Percentiles rank a stretch among this genome's conserved stretches.
Evolutionary conservation across 2,888 invertebrate species (phyloP).

Genomic region (Ramazzottius varieornatus): DNA sequence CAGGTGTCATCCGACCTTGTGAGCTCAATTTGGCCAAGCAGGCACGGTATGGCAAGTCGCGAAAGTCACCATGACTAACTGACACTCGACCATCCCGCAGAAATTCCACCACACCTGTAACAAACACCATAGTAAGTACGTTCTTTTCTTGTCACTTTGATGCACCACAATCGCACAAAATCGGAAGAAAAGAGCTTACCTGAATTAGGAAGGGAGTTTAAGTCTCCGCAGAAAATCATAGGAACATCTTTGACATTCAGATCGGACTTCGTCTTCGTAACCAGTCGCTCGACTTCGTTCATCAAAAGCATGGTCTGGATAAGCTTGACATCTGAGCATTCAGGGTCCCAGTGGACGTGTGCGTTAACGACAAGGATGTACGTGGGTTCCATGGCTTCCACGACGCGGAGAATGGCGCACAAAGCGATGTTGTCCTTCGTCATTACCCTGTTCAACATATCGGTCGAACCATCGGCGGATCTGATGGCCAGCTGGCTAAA

Average conservation of each 20-base stretch:
- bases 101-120: conserved; percentile 74
- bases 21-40: conserved; percentile 58
- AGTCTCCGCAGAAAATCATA: conserved; percentile 78
- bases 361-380: conserved; percentile 85
- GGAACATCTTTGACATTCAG: conserved; percentile 35
- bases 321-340: conserved; percentile 93
- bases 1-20: conserved; percentile 13
- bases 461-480: conserved; percentile 85
- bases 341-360: conserved; percentile 99
- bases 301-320: conserved; percentile 98
- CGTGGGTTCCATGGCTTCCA: conserved; percentile 40
- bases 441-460: conserved; percentile 95
- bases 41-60: conserved; percentile 69
- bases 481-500: conserved; percentile 87
- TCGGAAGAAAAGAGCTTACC: too few species aligned
- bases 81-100: conserved; percentile 65
- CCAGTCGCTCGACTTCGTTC: conserved; percentile 61
- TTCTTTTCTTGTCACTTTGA: background rate
- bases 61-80: conserved; percentile 79
- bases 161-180: too few species aligned
- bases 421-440: conserved; percentile 95
- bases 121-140: conserved; percentile 1
- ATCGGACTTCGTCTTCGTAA: conserved; percentile 42
- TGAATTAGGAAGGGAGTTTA: conserved; percentile 90
- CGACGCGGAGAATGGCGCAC: conserved; percentile 75